Evolutionary conservation across 2,888 invertebrate species (phyloP), one percentile per base, ranked within the genome.

Genomic region (Falcaria lacertinaria): DNA sequence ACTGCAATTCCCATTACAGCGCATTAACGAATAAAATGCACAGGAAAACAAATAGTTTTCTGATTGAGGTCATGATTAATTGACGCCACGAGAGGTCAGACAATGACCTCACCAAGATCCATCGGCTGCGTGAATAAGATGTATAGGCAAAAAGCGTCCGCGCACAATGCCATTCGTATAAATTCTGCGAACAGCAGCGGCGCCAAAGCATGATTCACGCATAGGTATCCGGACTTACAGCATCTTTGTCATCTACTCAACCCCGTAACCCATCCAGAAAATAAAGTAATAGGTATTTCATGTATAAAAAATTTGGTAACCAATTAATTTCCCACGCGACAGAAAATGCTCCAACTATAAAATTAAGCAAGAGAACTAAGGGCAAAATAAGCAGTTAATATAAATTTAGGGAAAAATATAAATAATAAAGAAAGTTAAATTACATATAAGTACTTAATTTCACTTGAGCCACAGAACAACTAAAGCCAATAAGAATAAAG

Each of bases 41-140:
- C 6, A 37, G 37, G 37, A 37, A 22, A 37, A 37, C 15, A 22
- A 22, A 36, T 11, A 3, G 7, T 28, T 37, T 58, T 47, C 56
- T 54, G 54, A 48, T 46, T 48, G 58, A 50, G 53, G 48, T 54
- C 63, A 61, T 53, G 45, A 48, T 43, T 42, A 51, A 54, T 54
- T 56, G 64, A 60, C 39, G 53, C 62, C 62, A 72, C 43, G 41
- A 50, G 57, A 73, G 75, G 74, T 75, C 74, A 74, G 78, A 56
- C 75, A 76, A 71, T 80, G 80, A 82, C 75, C 80, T 80, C 78
- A 74, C 56, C 60, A 55, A n/a, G 54, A 52, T 52, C 50, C 46
- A 46, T 39, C 47, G 47, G 55, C 55, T 59, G 56, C 60, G 58
- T 57, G 57, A 45, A 38, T 38, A 33, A 42, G 39, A 35, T 47